Percentiles rank a stretch among this genome's conserved stretches.
These are phyloP conservation scores for Oligia fasciuncula DNA, from an alignment of 2,888 invertebrate species.

Conservation along the genomic window DNA sequence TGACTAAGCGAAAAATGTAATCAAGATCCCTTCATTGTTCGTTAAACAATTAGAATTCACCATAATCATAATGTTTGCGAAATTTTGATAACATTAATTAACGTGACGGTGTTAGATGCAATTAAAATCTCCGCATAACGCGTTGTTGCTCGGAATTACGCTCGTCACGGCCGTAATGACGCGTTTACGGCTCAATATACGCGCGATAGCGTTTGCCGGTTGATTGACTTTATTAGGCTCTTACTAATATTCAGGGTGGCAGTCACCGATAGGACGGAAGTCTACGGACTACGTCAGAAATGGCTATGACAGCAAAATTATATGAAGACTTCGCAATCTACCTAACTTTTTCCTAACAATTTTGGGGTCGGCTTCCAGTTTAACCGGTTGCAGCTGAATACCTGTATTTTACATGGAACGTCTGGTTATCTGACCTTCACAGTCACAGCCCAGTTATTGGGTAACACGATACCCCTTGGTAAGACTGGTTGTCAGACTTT, in stretches of 20 bases:
- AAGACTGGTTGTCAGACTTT: neutral
- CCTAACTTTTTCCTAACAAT: neutral
- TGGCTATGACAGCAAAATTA: neutral
- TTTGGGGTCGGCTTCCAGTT: neutral
- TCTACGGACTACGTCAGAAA: neutral
- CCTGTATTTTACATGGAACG: neutral
- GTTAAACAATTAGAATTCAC: slow-evolving; percentile 44
- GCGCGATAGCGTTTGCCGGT: slow-evolving; percentile 55
- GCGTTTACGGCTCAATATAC: slow-evolving; percentile 50
- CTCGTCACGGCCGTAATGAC: slow-evolving; percentile 78
- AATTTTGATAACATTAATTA: slow-evolving; percentile 74
- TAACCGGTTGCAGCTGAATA: neutral
- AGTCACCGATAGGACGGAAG: neutral
- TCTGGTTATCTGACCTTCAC: neutral
- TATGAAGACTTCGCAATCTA: neutral
- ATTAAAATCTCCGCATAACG: slow-evolving; percentile 78
- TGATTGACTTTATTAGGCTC: slow-evolving; percentile 54
- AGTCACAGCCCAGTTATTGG: neutral
- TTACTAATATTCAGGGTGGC: slow-evolving; percentile 31
- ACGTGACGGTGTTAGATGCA: slow-evolving; percentile 70
- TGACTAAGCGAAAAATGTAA: slow-evolving; percentile 29
- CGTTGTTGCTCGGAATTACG: slow-evolving; percentile 71
- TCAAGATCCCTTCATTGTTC: slow-evolving; percentile 46
- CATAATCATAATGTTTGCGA: slow-evolving; percentile 58
- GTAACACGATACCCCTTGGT: neutral